Base-by-base conservation (phyloP, 2,113 vertebrate genomes). In the Percina caprodes region DNA sequence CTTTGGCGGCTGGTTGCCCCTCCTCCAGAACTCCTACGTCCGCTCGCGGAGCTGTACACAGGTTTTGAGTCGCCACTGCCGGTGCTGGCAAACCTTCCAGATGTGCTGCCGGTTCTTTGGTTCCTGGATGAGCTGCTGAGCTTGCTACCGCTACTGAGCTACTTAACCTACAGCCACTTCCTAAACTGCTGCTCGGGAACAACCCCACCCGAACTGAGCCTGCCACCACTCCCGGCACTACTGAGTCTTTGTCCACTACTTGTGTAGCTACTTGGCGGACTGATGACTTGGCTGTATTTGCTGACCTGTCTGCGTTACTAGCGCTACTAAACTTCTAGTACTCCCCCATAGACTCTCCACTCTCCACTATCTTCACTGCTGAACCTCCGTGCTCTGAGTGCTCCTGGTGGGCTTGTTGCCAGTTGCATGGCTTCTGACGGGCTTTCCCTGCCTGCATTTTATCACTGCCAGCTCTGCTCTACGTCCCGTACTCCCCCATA, bases 61-160 rank as follows among this genome's bases (percentile, higher is more conserved):
- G 88, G 77, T 12, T 84, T 91, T 39, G 69, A 62, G 42, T 85
- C 74, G 0, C 70, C 56, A 0, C 85, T 91, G 39, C 77, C 86
- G 0, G 55, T 49, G 23, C 76, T 60, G 1, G 42, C 2, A 3
- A 23, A 66, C 33, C 69, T 90, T 21, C 72, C 76, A 13, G 79
- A 35, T 39, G 39, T 8, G 13, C 52, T 74, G 63, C 69, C 79
- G 0, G 48, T 51, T 35, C 10, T 59, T 12, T 69, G 5, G 60
- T 48, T 68, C 13, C 55, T 19, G 0, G 66, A 14, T 30, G 85
- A 59, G 35, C 15, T 42, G 49, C 82, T 86, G 3, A 79, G 14
- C 4, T 5, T 73, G 16, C 46, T 16, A 3, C 69, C 19, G 10
- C 74, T 89, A 15, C 80, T 74, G 79, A 67, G 51, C 54, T 61